These are phyloP conservation scores for Opisthograptis luteolata DNA, from an alignment of 2,888 invertebrate species.

Conservation along the genomic window DNA sequence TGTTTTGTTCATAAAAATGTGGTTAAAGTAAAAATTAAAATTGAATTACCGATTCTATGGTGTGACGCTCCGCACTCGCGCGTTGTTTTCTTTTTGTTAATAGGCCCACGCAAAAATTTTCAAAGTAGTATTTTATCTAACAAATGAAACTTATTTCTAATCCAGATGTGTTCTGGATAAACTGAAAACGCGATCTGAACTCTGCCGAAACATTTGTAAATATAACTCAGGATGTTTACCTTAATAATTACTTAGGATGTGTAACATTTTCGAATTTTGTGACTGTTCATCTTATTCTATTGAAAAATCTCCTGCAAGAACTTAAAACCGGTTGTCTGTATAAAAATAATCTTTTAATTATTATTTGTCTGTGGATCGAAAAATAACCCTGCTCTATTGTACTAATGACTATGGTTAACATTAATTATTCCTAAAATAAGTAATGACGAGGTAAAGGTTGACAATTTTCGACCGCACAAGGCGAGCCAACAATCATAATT, in stretches of 20 bases:
- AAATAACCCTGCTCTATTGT: slow-evolving; percentile 85
- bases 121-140: slow-evolving; percentile 72
- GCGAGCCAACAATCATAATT: slow-evolving; percentile 60
- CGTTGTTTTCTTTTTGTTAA: slow-evolving; percentile 35
- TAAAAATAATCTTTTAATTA: slow-evolving; percentile 82
- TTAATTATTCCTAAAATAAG: slow-evolving; percentile 82
- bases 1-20: slow-evolving; percentile 25
- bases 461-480: slow-evolving; percentile 68
- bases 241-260: slow-evolving; percentile 71
- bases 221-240: slow-evolving; percentile 76
- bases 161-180: slow-evolving; percentile 61
- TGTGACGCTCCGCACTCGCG: slow-evolving; percentile 60
- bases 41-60: slow-evolving; percentile 41
- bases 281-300: slow-evolving; percentile 68
- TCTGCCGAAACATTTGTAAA: slow-evolving; percentile 71
- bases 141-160: slow-evolving; percentile 80
- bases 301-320: slow-evolving; percentile 76
- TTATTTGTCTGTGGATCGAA: slow-evolving; percentile 83
- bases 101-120: slow-evolving; percentile 66
- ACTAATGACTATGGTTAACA: slow-evolving; percentile 83
- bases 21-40: slow-evolving; percentile 27
- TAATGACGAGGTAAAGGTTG: slow-evolving; percentile 82
- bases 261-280: slow-evolving; percentile 72
- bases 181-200: slow-evolving; percentile 73
- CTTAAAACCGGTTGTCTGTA: slow-evolving; percentile 82